These are phyloP conservation scores for Norana najaformis DNA, from an alignment of 2,888 invertebrate species.

Conservation along the genomic window DNA sequence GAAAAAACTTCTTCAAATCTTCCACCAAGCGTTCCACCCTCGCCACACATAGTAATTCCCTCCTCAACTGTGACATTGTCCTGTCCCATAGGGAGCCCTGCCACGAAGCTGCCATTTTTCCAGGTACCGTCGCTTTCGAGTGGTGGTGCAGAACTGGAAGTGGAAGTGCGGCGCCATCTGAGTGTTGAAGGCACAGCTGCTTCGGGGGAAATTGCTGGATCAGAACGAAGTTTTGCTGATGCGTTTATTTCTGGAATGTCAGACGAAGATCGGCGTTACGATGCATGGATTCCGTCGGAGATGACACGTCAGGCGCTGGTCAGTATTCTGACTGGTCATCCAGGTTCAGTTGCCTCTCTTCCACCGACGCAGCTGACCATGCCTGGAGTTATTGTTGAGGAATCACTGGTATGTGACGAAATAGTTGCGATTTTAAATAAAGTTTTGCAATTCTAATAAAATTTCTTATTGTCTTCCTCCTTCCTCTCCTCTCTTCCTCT, in stretches of 20 bases:
- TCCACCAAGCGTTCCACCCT: not conserved
- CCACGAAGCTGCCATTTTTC: conserved; percentile 9
- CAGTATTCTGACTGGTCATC: conserved; percentile 22
- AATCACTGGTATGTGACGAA: conserved; percentile 73
- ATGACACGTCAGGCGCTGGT: conserved; percentile 67
- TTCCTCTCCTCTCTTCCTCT: not conserved
- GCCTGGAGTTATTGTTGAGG: conserved; percentile 80
- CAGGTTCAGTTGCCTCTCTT: conserved; percentile 63
- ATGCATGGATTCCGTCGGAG: conserved; percentile 78
- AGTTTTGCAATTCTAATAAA: too few relatives aligned
- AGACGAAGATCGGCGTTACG: conserved; percentile 54
- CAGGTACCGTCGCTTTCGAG: not conserved
- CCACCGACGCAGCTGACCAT: conserved; percentile 78
- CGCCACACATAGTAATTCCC: conserved; percentile 20
- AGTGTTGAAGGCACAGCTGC: conserved; percentile 19
- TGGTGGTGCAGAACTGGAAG: conserved; percentile 15
- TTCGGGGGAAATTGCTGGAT: conserved; percentile 25
- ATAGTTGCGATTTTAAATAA: not conserved
- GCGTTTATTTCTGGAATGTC: conserved; percentile 56
- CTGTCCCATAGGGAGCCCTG: conserved; percentile 9
- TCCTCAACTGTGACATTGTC: not conserved
- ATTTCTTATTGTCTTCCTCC: not conserved
- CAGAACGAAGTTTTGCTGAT: conserved; percentile 44
- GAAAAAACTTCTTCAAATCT: not conserved
- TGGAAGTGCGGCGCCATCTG: not conserved